These are phyloP conservation scores for honey bee (Apis mellifera) DNA, from an alignment of 1,140 invertebrate genomes.

Conservation along the genomic window Amel_HAv3.1 CM009944.2:6403001-6403500, in stretches of 20 bases:
- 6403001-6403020: background rate
- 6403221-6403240: background rate
- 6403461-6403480: background rate
- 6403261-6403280: background rate
- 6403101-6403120: background rate
- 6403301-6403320: background rate
- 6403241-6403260: constrained; percentile 23
- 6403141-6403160: background rate
- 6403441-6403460: constrained; percentile 6
- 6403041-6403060: background rate
- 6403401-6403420: background rate
- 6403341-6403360: background rate
- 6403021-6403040: background rate
- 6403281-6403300: background rate
- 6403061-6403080: background rate
- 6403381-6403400: constrained; percentile 9
- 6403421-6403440: background rate
- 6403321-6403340: background rate
- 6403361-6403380: constrained; percentile 6
- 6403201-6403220: background rate
- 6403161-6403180: background rate
- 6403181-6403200: background rate
- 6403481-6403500: background rate
- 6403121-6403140: rapidly evolving
- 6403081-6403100: constrained; percentile 28